Base-by-base conservation (phyloP, 2,888 invertebrate genomes). In the Drosophila maculinotata region DNA sequence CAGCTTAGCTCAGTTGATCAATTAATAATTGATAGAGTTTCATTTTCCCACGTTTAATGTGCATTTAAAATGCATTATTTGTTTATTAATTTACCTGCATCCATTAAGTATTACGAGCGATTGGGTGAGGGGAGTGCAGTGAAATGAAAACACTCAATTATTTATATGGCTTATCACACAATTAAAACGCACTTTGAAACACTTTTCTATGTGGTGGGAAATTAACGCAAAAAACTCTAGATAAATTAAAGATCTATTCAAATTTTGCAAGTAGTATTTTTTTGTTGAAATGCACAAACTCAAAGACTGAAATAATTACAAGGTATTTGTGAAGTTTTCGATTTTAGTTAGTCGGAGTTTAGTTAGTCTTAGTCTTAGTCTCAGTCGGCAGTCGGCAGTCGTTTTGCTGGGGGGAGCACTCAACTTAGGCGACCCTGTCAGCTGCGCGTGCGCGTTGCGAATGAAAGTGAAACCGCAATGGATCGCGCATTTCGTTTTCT, bases 381-480 rank as follows among this genome's bases (percentile, higher is more conserved):
- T n/a, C n/a, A n/a, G n/a, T n/a, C n/a, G n/a, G n/a, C n/a, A n/a
- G n/a, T n/a, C n/a, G n/a, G n/a, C n/a, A n/a, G n/a, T n/a, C n/a
- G 2, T 39, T 7, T 3, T 8, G 10, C 28, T 44, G 26, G 15
- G 26, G 62, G 59, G 69, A 64, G 69, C 67, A 47, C 59, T 53
- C 44, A 53, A 10, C 28, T 36, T 45, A 57, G 39, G 64, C 81
- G 81, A 81, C 81, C 84, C 76, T 84, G 77, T 68, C 71, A 70
- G 81, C 51, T 75, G 81, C 80, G 84, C 84, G 80, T 87, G 73
- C 78, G 76, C 77, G 69, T 76, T 76, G 82, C 88, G 84, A 90
- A 90, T 90, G 89, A 90, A 90, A 90, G 89, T 90, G 90, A 90
- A 90, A 90, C 84, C 85, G 76, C 68, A 38, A 62, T 75, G 80